Conservation (phyloP, 2,113 vertebrate genomes). For the Odocoileus virginianus region DNA sequence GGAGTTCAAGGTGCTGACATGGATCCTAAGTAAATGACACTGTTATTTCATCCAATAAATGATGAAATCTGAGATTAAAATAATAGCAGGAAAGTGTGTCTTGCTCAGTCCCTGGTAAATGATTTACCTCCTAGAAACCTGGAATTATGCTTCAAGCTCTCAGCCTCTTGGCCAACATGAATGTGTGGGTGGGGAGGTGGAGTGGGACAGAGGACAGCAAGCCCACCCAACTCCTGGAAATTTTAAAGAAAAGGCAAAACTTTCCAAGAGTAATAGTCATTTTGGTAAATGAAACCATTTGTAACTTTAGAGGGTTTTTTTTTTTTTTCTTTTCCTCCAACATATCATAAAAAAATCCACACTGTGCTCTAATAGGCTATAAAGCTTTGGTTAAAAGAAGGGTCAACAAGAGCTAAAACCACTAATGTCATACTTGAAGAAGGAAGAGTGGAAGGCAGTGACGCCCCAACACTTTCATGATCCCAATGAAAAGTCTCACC, state of each 20-base stretch:
- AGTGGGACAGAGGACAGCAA: slow-evolving; percentile 24
- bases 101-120: background rate
- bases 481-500: slow-evolving; percentile 31
- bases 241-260: slow-evolving; percentile 64
- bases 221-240: slow-evolving; percentile 70
- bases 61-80: background rate
- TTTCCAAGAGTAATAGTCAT: slow-evolving; percentile 72
- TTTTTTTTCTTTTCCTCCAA: slow-evolving; percentile 40
- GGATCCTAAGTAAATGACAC: background rate
- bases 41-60: background rate
- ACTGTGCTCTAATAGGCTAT: slow-evolving; percentile 55
- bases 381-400: slow-evolving; percentile 56
- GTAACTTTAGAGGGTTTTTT: slow-evolving; percentile 42
- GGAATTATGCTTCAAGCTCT: slow-evolving; percentile 34
- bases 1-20: background rate
- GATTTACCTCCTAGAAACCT: background rate
- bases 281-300: slow-evolving; percentile 70
- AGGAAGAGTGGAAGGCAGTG: background rate
- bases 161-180: background rate
- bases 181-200: background rate
- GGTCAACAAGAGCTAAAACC: slow-evolving; percentile 71
- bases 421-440: slow-evolving; percentile 52
- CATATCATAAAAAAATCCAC: slow-evolving; percentile 61
- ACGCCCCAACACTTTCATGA: slow-evolving; percentile 39
- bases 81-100: slow-evolving; percentile 8